phyloP scores from a whole-genome alignment of 1,140 invertebrate genomes.

The Paraescarpia echinospica region DNA sequence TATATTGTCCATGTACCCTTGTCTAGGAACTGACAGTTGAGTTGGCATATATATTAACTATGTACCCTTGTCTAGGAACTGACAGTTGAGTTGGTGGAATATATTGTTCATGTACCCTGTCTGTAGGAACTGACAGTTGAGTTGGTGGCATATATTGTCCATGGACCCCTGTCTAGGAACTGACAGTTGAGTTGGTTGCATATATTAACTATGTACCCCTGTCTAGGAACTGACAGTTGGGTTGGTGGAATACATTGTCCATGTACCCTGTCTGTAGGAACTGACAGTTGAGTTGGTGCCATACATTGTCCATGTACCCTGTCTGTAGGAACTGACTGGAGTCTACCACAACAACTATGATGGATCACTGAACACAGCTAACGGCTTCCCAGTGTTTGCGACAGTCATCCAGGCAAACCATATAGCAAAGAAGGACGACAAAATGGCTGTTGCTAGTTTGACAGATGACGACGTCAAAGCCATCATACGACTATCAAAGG shows the following conservation, averaged over 20 bases:
- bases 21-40: background rate
- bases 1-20: background rate
- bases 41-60: background rate
- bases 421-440: conserved; percentile 87
- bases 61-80: background rate
- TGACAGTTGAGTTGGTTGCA: background rate
- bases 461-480: conserved; percentile 92
- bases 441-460: conserved; percentile 74
- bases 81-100: too few relatives aligned
- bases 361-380: conserved; percentile 89
- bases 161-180: background rate
- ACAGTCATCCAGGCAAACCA: conserved; percentile 97
- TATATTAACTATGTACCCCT: background rate
- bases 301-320: conserved; percentile 28
- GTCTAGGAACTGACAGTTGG: background rate
- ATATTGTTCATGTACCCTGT: too few relatives aligned
- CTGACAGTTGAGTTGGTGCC: too few relatives aligned
- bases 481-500: conserved; percentile 62
- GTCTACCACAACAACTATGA: conserved; percentile 98
- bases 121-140: background rate
- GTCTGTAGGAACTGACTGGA: conserved; percentile 69
- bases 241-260: background rate
- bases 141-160: background rate
- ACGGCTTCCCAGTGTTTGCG: conserved; percentile 95
- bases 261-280: background rate